Base-by-base conservation (phyloP, 2,113 vertebrate species). In the Empidonax alnorum region DNA sequence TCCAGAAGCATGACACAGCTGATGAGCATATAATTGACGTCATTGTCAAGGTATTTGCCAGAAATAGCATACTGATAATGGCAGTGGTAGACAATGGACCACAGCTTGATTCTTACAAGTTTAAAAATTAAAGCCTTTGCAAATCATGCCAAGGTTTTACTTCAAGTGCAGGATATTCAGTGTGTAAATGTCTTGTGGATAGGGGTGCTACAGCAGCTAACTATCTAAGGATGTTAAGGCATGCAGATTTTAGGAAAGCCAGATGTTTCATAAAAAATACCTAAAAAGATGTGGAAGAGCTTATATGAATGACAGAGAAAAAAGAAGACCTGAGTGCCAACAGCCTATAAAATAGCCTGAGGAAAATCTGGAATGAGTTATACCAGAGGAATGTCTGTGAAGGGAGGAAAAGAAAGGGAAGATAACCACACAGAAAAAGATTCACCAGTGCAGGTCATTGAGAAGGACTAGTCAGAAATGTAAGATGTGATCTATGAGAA, bases 301-400 rank as follows among this genome's bases (percentile, higher is more conserved):
- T 66, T 18, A 46, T 46, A 47, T 21, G n/a, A 93, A 91, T 78
- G 81, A 87, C 11, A 72, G 49, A 82, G 94, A 89, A 89, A 66
- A 72, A 82, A 53, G 81, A 94, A 84, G n/a, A 62, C 7, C 65
- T 41, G 37, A 89, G 44, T 73, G 49, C 41, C 80, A 93, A 80
- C 27, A 91, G 61, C n/a, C 44, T 94, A 84, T 84, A 82, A 95
- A 94, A 84, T 9, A 91, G 37, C 49, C 62, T 78, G 56, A 91
- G 84, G 81, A 91, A 97, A 94, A 93, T 75, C 66, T 87, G 77
- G 91, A 89, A 25, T 49, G 58, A 95, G 58, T 95, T 94, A 83
- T 27, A 58, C 37, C n/a, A 85, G 42, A 89, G 35, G 77, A 93
- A 93, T 66, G 50, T 39, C n/a, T 73, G 46, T 83, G 63, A 94